Conservation (phyloP, 2,888 invertebrate species). For the Gymnocheta viridis region DNA sequence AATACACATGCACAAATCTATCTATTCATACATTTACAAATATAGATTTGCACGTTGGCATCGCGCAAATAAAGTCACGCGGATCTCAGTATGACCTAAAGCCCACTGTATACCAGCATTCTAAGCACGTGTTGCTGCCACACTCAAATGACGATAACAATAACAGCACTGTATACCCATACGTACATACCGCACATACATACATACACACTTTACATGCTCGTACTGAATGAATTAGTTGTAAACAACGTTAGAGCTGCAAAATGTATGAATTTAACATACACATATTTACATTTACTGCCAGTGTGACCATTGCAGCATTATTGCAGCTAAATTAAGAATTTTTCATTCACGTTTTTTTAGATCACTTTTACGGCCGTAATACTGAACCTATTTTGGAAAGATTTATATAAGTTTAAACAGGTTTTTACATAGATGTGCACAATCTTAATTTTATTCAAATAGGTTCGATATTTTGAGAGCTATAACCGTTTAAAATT, state of each 20-base stretch:
- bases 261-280: not conserved
- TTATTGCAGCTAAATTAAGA: not conserved
- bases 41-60: constrained; percentile 64
- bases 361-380: no score
- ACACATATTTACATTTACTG: not conserved
- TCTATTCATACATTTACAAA: constrained; percentile 26
- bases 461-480: no score
- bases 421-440: no score
- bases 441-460: no score
- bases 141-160: constrained; percentile 61
- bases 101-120: constrained; percentile 79
- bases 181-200: constrained; percentile 45
- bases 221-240: constrained; percentile 41
- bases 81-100: constrained; percentile 82
- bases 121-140: constrained; percentile 80
- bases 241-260: constrained; percentile 54
- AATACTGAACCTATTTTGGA: no score
- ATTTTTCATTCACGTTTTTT: no score
- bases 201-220: constrained; percentile 1
- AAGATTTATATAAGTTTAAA: no score
- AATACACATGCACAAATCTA: constrained; percentile 25
- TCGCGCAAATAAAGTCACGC: constrained; percentile 79
- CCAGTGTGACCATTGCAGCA: not conserved
- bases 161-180: no score
- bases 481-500: no score